Evolutionary conservation across 2,797 vertebrate genomes (phyloP), one percentile per base, ranked within the genome.

Genomic region (Sylvia borin): DNA sequence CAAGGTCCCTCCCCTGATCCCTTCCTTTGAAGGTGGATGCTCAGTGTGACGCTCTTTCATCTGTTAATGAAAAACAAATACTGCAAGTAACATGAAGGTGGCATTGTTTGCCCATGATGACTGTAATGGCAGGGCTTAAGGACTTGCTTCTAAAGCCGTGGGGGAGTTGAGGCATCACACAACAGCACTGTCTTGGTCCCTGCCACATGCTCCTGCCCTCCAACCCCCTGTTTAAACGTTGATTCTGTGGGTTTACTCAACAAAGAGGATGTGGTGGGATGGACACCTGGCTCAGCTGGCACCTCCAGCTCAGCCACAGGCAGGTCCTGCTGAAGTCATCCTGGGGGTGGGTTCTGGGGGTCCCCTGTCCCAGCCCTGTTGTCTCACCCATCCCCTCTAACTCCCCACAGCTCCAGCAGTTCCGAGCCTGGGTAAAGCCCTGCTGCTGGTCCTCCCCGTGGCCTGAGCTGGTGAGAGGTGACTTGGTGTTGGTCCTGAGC

Each of bases 11-110:
- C 29, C 57, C 8, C 11, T 10, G 10, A 36, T 25, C 61, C 13
- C 43, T 34, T 27, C 29, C 58, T 75, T 75, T 12, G 6, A 53
- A 73, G 29, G 31, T 55, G 64, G 40, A 17, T 24, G 16, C 45
- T 58, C 81, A 72, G 34, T 25, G 18, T 13, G 70, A 88, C 38
- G 8, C 18, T 74, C 72, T 84, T 77, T 68, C 19, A 68, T 68
- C 66, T 70, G 9, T 47, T 84, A 77, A 53, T 45, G 72, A 70
- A 88, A 85, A 85, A 36, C 31, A 82, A 82, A 70, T 64, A 58
- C 4, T 55, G 36, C 40, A 58, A 47, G 38, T 70, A 40, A 22
- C 71, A 62, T 0, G 16, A 43, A 85, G 36, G 64, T 89, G 85
- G 25, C 74, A 66, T 62, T 82, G 67, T 82, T 72, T 95, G 50